These are phyloP conservation scores for Psephotus haematonotus DNA, from an alignment of 2,113 vertebrate genomes.

Conservation along the genomic window DNA sequence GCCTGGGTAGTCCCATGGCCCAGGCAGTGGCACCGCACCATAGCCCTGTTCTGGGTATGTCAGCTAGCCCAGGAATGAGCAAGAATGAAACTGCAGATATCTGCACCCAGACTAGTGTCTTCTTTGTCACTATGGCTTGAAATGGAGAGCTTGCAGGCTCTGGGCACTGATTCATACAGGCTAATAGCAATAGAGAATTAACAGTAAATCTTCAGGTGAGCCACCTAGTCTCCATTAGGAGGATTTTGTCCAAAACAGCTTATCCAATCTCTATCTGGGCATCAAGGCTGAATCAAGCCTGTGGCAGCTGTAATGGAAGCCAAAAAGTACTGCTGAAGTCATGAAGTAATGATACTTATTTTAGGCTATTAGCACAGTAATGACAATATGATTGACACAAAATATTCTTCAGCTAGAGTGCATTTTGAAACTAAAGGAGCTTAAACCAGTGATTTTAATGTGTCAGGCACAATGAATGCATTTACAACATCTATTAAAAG, in stretches of 20 bases:
- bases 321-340: conserved; percentile 23
- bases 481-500: conserved; percentile 50
- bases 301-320: not conserved
- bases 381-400: conserved; percentile 11
- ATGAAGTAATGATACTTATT: not conserved
- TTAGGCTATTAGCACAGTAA: conserved; percentile 19
- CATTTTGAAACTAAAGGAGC: not conserved
- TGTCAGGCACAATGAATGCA: not conserved
- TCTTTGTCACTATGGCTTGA: not conserved
- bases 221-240: not conserved
- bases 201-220: not conserved
- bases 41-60: not conserved
- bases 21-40: not conserved
- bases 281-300: not conserved
- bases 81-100: not conserved
- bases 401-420: not conserved
- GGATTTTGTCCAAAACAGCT: not conserved
- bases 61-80: not conserved
- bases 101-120: rapidly evolving
- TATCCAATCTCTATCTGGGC: not conserved
- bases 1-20: not conserved
- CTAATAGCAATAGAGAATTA: not conserved
- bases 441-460: conserved; percentile 17
- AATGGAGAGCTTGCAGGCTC: not conserved
- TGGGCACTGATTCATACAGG: not conserved